phyloP scores from a whole-genome alignment of 92 coral and sea anemone genomes.

The Palythoa grandiflora region DNA sequence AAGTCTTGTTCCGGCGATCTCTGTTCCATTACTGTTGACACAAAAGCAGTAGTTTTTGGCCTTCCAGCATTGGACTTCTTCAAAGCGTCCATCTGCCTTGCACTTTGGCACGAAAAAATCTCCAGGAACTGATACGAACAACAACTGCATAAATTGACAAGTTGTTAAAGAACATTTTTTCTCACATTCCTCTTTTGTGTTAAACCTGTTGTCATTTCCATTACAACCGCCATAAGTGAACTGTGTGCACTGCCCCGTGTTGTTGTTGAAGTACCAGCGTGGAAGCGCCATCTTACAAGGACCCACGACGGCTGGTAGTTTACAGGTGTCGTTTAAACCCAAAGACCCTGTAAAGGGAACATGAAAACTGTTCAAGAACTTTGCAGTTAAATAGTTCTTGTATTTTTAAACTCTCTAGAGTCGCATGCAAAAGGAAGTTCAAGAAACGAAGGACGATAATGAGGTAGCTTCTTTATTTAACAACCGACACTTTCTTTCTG shows the following conservation, averaged over 20 bases:
- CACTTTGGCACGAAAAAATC: slow-evolving; percentile 29
- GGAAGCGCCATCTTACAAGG: slow-evolving; percentile 12
- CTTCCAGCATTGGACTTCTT: slow-evolving; percentile 37
- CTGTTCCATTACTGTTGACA: slow-evolving; percentile 36
- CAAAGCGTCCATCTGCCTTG: slow-evolving; percentile 32
- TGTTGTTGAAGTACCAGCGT: slow-evolving; percentile 42
- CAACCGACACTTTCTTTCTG: too few species aligned
- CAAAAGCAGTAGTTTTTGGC: slow-evolving; percentile 26
- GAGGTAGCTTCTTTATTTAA: too few species aligned
- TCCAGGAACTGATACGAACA: slow-evolving; percentile 28
- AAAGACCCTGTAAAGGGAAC: neutral
- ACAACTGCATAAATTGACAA: slow-evolving; percentile 25
- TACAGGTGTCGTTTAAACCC: neutral
- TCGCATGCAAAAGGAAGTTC: too few species aligned
- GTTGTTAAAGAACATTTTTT: neutral
- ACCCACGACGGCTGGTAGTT: neutral
- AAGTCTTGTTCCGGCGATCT: slow-evolving; percentile 37
- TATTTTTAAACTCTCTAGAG: too few species aligned
- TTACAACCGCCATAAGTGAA: slow-evolving; percentile 33
- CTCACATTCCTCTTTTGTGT: slow-evolving; percentile 17
- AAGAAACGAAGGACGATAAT: too few species aligned
- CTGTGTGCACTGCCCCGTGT: slow-evolving; percentile 23
- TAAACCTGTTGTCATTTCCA: slow-evolving; percentile 27
- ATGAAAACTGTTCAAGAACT: too few species aligned
- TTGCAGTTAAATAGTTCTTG: too few species aligned